Conservation (phyloP, 2,888 invertebrate genomes). For the Rhodophaea formosa region DNA sequence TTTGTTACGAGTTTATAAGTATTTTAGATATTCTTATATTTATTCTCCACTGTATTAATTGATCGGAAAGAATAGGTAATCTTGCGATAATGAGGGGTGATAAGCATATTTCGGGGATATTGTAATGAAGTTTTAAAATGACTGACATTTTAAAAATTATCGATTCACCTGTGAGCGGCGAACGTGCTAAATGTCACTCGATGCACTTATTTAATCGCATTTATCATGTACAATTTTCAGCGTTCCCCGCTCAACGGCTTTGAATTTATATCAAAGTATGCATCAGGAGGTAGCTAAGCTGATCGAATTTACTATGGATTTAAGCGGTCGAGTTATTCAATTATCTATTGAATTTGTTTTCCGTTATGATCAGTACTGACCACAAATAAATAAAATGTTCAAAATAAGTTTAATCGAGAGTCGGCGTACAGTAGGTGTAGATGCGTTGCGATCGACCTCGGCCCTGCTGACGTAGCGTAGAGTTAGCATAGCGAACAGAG, state of each 20-base stretch:
- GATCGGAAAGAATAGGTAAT: conserved; percentile 57
- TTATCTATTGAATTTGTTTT: conserved; percentile 66
- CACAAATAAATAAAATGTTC: conserved; percentile 61
- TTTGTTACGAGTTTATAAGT: conserved; percentile 82
- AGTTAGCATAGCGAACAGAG: conserved; percentile 78
- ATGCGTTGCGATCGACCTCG: conserved; percentile 71
- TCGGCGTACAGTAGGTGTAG: conserved; percentile 66
- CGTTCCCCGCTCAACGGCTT: conserved; percentile 55
- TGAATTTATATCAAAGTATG: conserved; percentile 48
- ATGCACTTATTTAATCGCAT: conserved; percentile 24
- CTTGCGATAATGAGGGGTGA: conserved; percentile 35
- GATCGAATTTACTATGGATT: conserved; percentile 81
- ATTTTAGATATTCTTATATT: conserved; percentile 87
- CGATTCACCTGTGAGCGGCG: conserved; percentile 52
- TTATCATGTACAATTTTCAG: conserved; percentile 20
- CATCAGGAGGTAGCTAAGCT: conserved; percentile 68
- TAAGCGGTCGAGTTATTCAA: conserved; percentile 73
- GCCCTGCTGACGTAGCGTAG: conserved; percentile 75
- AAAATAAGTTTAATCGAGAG: conserved; percentile 61
- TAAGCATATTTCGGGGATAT: conserved; percentile 41
- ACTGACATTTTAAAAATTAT: conserved; percentile 63
- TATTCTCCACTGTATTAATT: conserved; percentile 81
- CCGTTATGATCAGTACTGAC: conserved; percentile 63
- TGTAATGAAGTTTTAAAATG: conserved; percentile 44
- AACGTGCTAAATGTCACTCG: conserved; percentile 30